Conservation (phyloP, 2,888 invertebrate species). For the Odontocolon sp. region DNA sequence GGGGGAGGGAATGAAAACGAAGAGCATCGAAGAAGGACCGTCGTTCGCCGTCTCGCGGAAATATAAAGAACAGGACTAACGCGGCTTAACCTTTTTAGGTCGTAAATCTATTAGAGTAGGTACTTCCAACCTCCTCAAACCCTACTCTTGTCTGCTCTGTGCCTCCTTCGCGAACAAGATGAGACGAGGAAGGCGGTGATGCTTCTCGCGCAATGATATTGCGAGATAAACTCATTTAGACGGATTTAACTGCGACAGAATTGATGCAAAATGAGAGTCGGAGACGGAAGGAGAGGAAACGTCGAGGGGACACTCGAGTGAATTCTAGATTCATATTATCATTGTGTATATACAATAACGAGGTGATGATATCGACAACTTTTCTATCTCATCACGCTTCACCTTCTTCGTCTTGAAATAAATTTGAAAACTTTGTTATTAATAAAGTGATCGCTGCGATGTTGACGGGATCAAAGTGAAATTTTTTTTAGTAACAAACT, state of each 20-base stretch:
- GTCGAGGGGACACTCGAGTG: slow-evolving; percentile 57
- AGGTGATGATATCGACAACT: slow-evolving; percentile 55
- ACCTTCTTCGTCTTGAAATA: slow-evolving; percentile 12
- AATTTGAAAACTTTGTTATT: background rate
- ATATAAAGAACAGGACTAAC: slow-evolving; percentile 80
- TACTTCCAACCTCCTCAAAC: slow-evolving; percentile 46
- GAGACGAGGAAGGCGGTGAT: slow-evolving; percentile 18
- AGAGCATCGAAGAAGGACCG: slow-evolving; percentile 54
- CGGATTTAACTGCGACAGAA: slow-evolving; percentile 74
- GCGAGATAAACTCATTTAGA: slow-evolving; percentile 78
- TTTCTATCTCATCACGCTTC: slow-evolving; percentile 34
- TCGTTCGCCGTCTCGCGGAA: slow-evolving; percentile 73
- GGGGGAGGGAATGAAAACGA: slow-evolving; percentile 45
- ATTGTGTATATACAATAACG: slow-evolving; percentile 51
- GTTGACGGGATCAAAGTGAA: too few relatives aligned
- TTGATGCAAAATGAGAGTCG: slow-evolving; percentile 76
- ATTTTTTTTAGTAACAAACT: too few relatives aligned
- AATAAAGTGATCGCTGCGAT: background rate
- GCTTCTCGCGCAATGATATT: slow-evolving; percentile 75
- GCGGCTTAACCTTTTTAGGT: slow-evolving; percentile 79
- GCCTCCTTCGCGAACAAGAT: slow-evolving; percentile 6
- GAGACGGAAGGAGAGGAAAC: slow-evolving; percentile 42
- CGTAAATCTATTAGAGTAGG: slow-evolving; percentile 79
- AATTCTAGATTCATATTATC: slow-evolving; percentile 57
- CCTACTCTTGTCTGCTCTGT: background rate